Conservation (phyloP, 1,140 invertebrate genomes). For the Trypoxylus dichotomus region DNA sequence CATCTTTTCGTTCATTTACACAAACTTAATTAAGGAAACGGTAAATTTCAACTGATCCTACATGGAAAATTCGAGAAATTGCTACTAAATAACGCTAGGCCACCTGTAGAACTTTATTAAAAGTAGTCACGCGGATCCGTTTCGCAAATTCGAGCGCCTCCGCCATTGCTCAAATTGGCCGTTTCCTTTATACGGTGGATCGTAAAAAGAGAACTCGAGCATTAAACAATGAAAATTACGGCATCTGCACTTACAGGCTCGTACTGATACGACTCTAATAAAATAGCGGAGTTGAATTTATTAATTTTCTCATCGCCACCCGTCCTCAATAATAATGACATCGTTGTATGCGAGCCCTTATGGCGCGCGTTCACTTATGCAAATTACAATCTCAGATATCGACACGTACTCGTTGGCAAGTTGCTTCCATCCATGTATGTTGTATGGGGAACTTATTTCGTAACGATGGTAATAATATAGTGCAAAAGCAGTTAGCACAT, state of each 20-base stretch:
- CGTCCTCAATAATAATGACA: neutral
- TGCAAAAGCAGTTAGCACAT: neutral
- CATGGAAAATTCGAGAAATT: neutral
- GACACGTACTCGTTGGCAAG: neutral
- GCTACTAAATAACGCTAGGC: neutral
- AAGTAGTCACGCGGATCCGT: neutral
- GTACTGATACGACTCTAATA: neutral
- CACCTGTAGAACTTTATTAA: constrained; percentile 6
- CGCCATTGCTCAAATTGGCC: neutral
- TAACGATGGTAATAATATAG: neutral
- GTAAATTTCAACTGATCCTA: neutral
- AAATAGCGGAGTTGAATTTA: neutral
- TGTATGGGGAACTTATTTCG: neutral
- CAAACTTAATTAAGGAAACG: constrained; percentile 3
- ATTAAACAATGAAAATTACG: neutral
- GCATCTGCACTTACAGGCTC: neutral
- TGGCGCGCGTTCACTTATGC: neutral
- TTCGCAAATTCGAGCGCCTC: neutral
- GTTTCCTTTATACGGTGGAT: neutral
- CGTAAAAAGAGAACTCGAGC: neutral
- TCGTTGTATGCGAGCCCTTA: neutral
- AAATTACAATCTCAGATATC: neutral
- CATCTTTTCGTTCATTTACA: neutral
- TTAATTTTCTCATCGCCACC: neutral
- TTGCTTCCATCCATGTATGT: neutral